phyloP scores from a whole-genome alignment of 2,888 invertebrate species.

The Cosmopolites sordidus region DNA sequence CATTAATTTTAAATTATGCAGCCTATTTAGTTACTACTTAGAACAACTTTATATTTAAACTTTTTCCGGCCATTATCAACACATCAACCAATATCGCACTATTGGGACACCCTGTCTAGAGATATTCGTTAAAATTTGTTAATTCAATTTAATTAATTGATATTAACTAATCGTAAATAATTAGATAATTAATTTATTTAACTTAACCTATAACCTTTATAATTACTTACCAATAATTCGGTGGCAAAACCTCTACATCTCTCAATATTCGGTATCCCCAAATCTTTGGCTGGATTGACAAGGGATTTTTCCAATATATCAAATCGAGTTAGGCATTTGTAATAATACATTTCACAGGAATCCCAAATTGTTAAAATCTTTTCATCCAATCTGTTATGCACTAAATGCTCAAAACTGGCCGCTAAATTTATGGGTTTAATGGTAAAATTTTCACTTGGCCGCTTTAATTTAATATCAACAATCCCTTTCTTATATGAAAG shows the following conservation, averaged over 20 bases:
- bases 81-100: too few relatives aligned
- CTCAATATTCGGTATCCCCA: slow-evolving; percentile 77
- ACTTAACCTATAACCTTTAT: too few relatives aligned
- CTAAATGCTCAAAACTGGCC: slow-evolving; percentile 54
- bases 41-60: too few relatives aligned
- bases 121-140: too few relatives aligned
- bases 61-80: too few relatives aligned
- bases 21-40: too few relatives aligned
- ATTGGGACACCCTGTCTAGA: too few relatives aligned
- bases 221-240: slow-evolving; percentile 62
- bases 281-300: slow-evolving; percentile 67
- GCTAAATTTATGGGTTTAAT: slow-evolving; percentile 68
- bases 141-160: too few relatives aligned
- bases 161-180: too few relatives aligned
- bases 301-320: slow-evolving; percentile 60
- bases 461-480: slow-evolving; percentile 53
- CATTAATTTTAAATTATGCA: too few relatives aligned
- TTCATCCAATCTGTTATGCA: slow-evolving; percentile 48
- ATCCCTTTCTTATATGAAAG: slow-evolving; percentile 79
- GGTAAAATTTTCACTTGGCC: slow-evolving; percentile 58
- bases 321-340: slow-evolving; percentile 65
- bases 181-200: too few relatives aligned
- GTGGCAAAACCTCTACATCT: slow-evolving; percentile 81
- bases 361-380: slow-evolving; percentile 61
- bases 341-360: slow-evolving; percentile 70